Evolutionary conservation across 2,797 vertebrate species (phyloP).

Genomic region (Lepilemur septentrionalis): DNA sequence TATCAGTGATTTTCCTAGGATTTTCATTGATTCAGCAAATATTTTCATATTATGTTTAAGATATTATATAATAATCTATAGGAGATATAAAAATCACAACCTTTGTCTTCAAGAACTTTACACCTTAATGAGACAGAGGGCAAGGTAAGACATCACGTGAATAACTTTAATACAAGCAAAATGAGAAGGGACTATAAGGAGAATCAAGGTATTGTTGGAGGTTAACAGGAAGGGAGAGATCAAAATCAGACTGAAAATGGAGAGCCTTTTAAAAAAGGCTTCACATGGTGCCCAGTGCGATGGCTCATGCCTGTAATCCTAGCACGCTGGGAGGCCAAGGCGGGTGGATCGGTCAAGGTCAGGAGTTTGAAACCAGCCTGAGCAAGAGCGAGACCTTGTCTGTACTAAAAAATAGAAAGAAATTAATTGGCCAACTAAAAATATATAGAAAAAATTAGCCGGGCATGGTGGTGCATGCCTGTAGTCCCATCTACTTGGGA

Average conservation of each 20-base stretch:
- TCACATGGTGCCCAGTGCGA: background rate
- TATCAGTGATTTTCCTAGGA: background rate
- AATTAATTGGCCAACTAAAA: no score
- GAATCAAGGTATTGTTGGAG: background rate
- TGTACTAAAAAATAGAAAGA: no score
- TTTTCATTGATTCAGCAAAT: slow-evolving; percentile 46
- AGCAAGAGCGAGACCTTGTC: no score
- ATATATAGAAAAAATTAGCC: no score
- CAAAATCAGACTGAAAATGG: background rate
- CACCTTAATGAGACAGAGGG: background rate
- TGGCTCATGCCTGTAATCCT: no score
- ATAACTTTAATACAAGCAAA: slow-evolving; percentile 12
- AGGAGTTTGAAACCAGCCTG: no score
- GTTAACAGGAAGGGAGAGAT: background rate
- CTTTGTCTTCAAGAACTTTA: slow-evolving; percentile 25
- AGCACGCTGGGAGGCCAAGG: no score
- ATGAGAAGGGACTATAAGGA: background rate
- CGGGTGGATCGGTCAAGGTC: no score
- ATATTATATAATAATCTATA: slow-evolving; percentile 2
- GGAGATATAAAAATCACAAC: background rate
- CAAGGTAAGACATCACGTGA: background rate
- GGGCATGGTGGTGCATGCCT: no score
- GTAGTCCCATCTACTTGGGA: no score
- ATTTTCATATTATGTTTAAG: slow-evolving; percentile 30
- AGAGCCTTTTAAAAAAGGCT: background rate